Base-by-base conservation (phyloP, 2,888 invertebrate species). In the Girardia tigrina region DNA sequence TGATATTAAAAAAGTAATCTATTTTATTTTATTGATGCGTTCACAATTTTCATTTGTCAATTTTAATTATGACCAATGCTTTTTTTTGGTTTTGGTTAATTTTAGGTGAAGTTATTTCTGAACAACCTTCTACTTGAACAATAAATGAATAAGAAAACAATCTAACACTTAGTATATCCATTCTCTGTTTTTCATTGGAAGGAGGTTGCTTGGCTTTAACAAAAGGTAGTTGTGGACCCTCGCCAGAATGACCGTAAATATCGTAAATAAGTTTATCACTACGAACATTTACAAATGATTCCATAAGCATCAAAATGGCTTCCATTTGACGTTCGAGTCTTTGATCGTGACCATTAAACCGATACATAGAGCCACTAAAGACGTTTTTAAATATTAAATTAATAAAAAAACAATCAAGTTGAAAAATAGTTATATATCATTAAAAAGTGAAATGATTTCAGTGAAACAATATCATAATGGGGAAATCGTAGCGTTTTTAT, bases 321-420 rank as follows among this genome's bases (percentile, higher is more conserved):
- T 94, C 93, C 86, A 94, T 88, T 79, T 92, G 90, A 77, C 94
- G 88, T 82, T 94, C 92, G 76, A 97, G 87, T 74, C 95, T 89
- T 0, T 91, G 90, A 85, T 97, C 97, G 84, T 93, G 91, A 0
- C 94, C 90, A 83, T 97, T 95, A 83, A 95, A 95, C 87, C 92
- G 88, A 82, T 95, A 95, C 94, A 95, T 95, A 79, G 92, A 93
- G 1, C 94, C 95, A 36, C 36, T 36, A 36, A 8, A 36, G 8
- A 12, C 8, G 16, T 12, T 36, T 36, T 36, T 16, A 36, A 36
- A 36, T 36, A 36, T 36, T 12, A 36, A 12, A 8, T 12, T 36
- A 36, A 36, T 36, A 36, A 36, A 36, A 36, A 36, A 16, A 36
- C n/a, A n/a, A n/a, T n/a, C n/a, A n/a, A n/a, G n/a, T n/a, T n/a